Percentiles rank a stretch among this genome's conserved stretches.
phyloP scores from a whole-genome alignment of 2,797 vertebrate species.

The Catostomus latipinnis region DNA sequence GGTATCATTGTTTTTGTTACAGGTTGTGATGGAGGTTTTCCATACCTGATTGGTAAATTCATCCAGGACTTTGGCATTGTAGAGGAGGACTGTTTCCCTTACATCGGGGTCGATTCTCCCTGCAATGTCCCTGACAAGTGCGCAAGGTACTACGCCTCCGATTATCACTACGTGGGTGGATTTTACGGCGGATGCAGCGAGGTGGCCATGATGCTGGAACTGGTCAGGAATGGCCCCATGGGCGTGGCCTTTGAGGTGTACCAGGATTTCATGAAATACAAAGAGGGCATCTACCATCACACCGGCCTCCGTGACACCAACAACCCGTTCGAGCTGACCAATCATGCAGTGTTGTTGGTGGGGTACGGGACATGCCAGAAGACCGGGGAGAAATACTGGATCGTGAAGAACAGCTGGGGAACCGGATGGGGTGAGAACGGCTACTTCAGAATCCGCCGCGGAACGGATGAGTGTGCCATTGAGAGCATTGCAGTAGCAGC shows the following conservation, averaged over 20 bases:
- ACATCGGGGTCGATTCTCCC: slow-evolving; percentile 76
- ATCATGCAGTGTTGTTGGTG: slow-evolving; percentile 93
- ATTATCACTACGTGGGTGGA: slow-evolving; percentile 93
- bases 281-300: slow-evolving; percentile 92
- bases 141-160: slow-evolving; percentile 78
- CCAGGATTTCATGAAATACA: slow-evolving; percentile 87
- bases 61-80: slow-evolving; percentile 93
- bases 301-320: slow-evolving; percentile 82
- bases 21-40: slow-evolving; percentile 97
- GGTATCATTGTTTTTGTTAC: not conserved
- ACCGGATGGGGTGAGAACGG: slow-evolving; percentile 87
- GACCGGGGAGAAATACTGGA: slow-evolving; percentile 89
- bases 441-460: slow-evolving; percentile 92
- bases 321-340: slow-evolving; percentile 95
- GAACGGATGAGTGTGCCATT: slow-evolving; percentile 89
- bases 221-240: slow-evolving; percentile 88
- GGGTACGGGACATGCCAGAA: slow-evolving; percentile 85
- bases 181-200: slow-evolving; percentile 97
- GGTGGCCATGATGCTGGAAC: slow-evolving; percentile 89
- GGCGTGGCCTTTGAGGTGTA: slow-evolving; percentile 91
- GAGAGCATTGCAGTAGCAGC: slow-evolving; percentile 90
- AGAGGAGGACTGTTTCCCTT: slow-evolving; percentile 90
- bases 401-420: slow-evolving; percentile 97
- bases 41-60: slow-evolving; percentile 93
- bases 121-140: slow-evolving; percentile 79